A percentile compares a stretch with the other conserved stretches of the same genome.
Evolutionary conservation across 2,888 invertebrate genomes (phyloP).

Genomic region (Cheilosia impressa): DNA sequence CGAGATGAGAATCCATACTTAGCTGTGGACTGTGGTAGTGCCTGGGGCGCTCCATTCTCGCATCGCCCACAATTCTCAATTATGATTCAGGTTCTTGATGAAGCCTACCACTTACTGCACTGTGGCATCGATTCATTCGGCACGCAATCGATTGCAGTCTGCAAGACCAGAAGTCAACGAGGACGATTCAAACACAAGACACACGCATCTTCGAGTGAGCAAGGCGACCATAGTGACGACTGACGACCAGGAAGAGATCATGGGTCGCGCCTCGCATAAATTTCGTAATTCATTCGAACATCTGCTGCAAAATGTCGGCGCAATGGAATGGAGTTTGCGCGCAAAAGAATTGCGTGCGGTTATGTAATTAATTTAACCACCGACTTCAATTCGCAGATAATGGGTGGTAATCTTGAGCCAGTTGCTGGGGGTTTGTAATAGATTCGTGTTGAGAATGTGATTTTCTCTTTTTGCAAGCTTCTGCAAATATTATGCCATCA

Average conservation of each 20-base stretch:
- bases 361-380: slow-evolving; percentile 64
- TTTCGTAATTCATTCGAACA: slow-evolving; percentile 52
- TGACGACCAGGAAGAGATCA: slow-evolving; percentile 73
- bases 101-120: slow-evolving; percentile 20
- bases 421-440: slow-evolving; percentile 24
- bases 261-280: slow-evolving; percentile 69
- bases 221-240: slow-evolving; percentile 11
- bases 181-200: slow-evolving; percentile 39
- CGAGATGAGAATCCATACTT: neutral
- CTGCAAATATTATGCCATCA: slow-evolving; percentile 41
- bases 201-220: slow-evolving; percentile 31
- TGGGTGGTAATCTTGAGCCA: slow-evolving; percentile 28
- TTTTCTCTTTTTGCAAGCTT: slow-evolving; percentile 28
- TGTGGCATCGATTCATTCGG: slow-evolving; percentile 49
- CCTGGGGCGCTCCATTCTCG: neutral
- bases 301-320: slow-evolving; percentile 36
- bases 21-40: neutral
- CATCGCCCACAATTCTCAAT: slow-evolving; percentile 44
- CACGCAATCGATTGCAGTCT: slow-evolving; percentile 50
- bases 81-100: slow-evolving; percentile 35
- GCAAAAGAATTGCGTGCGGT: slow-evolving; percentile 65
- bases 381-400: slow-evolving; percentile 61
- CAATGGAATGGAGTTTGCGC: slow-evolving; percentile 32
- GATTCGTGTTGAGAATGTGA: slow-evolving; percentile 53
- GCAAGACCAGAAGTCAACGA: slow-evolving; percentile 68